These are phyloP conservation scores for Electrona antarctica DNA, from an alignment of 2,113 vertebrate genomes.

Conservation along the genomic window DNA sequence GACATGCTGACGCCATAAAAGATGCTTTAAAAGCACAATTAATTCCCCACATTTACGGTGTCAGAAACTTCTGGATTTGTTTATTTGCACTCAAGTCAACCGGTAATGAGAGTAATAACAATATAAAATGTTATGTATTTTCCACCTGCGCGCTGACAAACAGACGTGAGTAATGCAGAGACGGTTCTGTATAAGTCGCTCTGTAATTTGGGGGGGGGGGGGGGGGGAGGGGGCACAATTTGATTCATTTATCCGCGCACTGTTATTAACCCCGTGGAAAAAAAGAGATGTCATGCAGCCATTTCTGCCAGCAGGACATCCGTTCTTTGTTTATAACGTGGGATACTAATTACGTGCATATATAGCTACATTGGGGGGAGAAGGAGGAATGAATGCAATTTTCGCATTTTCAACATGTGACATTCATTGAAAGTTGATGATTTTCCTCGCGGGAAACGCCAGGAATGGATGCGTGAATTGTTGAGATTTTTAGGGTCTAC, in stretches of 20 bases:
- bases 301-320: conserved; percentile 85
- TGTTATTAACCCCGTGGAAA: conserved; percentile 85
- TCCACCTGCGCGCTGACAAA: conserved; percentile 74
- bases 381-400: conserved; percentile 68
- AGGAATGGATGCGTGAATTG: too few species aligned
- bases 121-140: conserved; percentile 77
- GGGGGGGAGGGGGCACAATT: conserved; percentile 79
- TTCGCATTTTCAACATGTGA: conserved; percentile 76
- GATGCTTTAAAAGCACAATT: conserved; percentile 23
- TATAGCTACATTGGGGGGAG: conserved; percentile 20
- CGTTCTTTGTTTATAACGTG: conserved; percentile 83
- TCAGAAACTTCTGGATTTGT: conserved; percentile 73
- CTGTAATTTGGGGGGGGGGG: conserved; percentile 81
- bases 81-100: conserved; percentile 77
- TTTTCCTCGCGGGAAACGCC: too few species aligned
- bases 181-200: conserved; percentile 83
- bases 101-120: conserved; percentile 81
- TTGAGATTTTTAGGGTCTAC: too few species aligned
- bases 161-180: conserved; percentile 81
- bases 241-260: conserved; percentile 86
- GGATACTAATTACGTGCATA: conserved; percentile 81
- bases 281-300: conserved; percentile 84
- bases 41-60: conserved; percentile 57
- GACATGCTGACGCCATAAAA: conserved; percentile 29
- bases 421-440: too few species aligned